Conservation (phyloP, 2,113 vertebrate genomes). For the Rhinopomastus cyanomelas region DNA sequence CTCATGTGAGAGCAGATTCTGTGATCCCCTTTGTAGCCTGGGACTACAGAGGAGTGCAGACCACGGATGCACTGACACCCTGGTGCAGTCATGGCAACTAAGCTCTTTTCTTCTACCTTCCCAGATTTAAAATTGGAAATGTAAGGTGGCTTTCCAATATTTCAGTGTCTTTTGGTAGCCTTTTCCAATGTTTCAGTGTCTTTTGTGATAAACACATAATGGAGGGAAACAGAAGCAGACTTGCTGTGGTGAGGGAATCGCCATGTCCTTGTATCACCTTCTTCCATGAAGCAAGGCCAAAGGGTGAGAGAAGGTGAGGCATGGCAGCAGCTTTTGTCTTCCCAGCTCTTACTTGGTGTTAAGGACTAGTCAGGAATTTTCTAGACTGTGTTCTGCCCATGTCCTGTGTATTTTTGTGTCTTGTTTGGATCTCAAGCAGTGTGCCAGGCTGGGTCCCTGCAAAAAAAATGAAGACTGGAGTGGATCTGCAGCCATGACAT, state of each 20-base stretch:
- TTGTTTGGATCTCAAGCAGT: not conserved
- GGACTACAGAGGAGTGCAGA: not conserved
- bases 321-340: not conserved
- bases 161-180: not conserved
- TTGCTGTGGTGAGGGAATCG: not conserved
- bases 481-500: not conserved
- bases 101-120: not conserved
- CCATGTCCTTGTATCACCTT: accelerated
- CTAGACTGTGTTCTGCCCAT: accelerated
- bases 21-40: accelerated
- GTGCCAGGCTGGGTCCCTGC: not conserved
- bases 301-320: not conserved
- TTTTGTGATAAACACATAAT: not conserved
- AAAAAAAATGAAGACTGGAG: not conserved
- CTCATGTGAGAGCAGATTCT: not conserved
- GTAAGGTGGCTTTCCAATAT: not conserved
- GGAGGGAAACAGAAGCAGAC: not conserved
- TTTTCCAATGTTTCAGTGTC: not conserved
- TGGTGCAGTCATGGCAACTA: too few species aligned
- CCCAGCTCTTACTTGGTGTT: not conserved
- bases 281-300: not conserved
- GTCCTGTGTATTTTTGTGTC: accelerated
- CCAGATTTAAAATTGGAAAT: not conserved
- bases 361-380: not conserved
- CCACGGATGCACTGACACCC: not conserved